Evolutionary conservation across 2,888 invertebrate genomes (phyloP), one percentile per base, ranked within the genome.

Genomic region (Brachyptera risi): DNA sequence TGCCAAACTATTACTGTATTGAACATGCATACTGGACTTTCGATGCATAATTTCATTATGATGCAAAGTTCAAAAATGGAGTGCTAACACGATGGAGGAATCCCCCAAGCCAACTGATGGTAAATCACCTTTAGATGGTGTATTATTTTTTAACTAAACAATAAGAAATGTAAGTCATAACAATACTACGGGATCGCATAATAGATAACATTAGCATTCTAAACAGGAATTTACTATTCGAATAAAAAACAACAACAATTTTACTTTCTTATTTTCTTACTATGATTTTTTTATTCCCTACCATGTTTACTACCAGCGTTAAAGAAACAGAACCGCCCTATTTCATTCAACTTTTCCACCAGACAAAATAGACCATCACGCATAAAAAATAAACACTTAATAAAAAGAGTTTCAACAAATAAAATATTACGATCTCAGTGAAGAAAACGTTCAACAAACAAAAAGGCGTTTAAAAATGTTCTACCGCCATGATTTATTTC

Each of bases 151-250:
- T 35, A 35, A 5, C 5, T 9, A 5, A 5, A 35, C 7, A 35
- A 35, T 35, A 35, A 35, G 11, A 11, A 5, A 35, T 35, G 5
- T 35, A 35, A 35, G 11, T 35, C 7, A 35, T 9, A 35, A 35
- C 35, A 35, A 9, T 9, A 35, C 35, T 5, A 5, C 11, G 35
- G 35, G 35, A 35, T 11, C n/a, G n/a, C n/a, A n/a, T n/a, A n/a
- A n/a, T 7, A 11, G 31, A 31, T 31, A 24, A 50, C 13, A 50
- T 2, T 5, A 24, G 17, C n/a, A 50, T 26, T 50, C 50, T 23
- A 37, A 17, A 54, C 54, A 54, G 19, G 54, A 35, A 54, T 54
- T 54, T 54, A 54, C 54, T 54, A 54, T 37, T 35, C 21, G 35
- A 35, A 54, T 54, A 54, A 54, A 54, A 54, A 54, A 54, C n/a